phyloP scores from a whole-genome alignment of 2,888 invertebrate genomes.

The Coleophora deauratella region DNA sequence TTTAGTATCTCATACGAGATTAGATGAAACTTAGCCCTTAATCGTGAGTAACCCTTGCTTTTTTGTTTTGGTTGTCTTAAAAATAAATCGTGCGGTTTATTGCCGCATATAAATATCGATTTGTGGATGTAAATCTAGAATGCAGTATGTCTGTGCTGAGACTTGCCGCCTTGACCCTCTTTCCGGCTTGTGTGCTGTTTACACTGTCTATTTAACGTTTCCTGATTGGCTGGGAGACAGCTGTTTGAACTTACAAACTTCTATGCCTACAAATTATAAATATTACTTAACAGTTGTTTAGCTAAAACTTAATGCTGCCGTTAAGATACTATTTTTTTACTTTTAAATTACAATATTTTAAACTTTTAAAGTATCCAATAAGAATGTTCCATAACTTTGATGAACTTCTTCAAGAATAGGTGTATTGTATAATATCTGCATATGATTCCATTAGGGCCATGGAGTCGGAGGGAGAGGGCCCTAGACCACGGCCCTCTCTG shows the following conservation, averaged over 20 bases:
- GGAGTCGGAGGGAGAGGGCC: constrained; percentile 38
- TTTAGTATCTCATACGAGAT: constrained; percentile 21
- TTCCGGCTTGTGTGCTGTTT: constrained; percentile 23
- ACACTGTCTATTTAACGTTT: constrained; percentile 5
- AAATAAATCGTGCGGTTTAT: constrained; percentile 15
- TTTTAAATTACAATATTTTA: no score
- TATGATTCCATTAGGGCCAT: constrained; percentile 34
- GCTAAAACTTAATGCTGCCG: no score
- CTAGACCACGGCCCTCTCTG: constrained; percentile 37
- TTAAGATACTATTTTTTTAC: no score
- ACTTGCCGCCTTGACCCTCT: constrained; percentile 25
- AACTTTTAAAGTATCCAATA: no score
- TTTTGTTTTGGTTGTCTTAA: constrained; percentile 14
- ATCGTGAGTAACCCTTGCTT: constrained; percentile 45
- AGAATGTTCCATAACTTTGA: no score
- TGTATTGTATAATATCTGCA: no score
- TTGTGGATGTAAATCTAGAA: constrained; percentile 34
- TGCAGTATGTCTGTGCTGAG: constrained; percentile 29
- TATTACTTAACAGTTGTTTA: no score
- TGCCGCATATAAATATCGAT: constrained; percentile 59
- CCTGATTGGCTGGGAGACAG: constrained; percentile 7
- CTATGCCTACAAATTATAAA: no score
- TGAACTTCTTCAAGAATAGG: no score
- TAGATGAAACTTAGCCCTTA: constrained; percentile 31
- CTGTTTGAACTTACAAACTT: no score